Conservation (phyloP, 2,888 invertebrate species). For the Apamea sordens region DNA sequence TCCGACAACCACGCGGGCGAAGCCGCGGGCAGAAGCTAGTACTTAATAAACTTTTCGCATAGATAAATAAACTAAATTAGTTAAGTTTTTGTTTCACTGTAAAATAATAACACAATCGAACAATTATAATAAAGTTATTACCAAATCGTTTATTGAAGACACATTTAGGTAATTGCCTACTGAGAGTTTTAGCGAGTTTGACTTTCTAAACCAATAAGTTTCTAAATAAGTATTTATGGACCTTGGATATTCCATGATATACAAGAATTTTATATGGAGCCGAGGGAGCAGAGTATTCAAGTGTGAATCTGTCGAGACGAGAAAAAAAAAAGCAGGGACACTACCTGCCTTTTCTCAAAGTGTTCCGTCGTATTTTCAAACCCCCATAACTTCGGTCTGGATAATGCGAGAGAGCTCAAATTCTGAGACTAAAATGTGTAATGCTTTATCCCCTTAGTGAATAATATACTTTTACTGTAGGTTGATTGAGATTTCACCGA, state of each 20-base stretch:
- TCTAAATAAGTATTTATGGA: neutral
- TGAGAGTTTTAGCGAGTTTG: neutral
- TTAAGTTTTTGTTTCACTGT: neutral
- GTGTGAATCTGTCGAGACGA: neutral
- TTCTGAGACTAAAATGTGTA: neutral
- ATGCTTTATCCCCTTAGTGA: no score
- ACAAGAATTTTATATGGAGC: neutral
- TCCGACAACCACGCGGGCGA: no score
- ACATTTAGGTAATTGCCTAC: neutral
- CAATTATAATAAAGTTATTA: neutral
- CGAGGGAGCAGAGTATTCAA: neutral
- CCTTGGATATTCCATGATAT: neutral
- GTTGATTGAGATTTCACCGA: no score
- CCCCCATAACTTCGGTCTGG: no score
- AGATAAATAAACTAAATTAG: neutral
- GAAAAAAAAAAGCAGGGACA: neutral
- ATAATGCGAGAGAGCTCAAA: neutral
- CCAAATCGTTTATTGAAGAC: constrained; percentile 2
- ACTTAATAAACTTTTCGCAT: constrained; percentile 1
- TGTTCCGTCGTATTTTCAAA: neutral
- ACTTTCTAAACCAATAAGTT: neutral
- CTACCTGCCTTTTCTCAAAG: neutral
- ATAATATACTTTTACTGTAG: no score
- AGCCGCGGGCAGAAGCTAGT: no score
- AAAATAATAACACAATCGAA: neutral